These are phyloP conservation scores for Psittacula cyanocephala DNA, from an alignment of 2,113 vertebrate species.

Conservation along the genomic window DNA sequence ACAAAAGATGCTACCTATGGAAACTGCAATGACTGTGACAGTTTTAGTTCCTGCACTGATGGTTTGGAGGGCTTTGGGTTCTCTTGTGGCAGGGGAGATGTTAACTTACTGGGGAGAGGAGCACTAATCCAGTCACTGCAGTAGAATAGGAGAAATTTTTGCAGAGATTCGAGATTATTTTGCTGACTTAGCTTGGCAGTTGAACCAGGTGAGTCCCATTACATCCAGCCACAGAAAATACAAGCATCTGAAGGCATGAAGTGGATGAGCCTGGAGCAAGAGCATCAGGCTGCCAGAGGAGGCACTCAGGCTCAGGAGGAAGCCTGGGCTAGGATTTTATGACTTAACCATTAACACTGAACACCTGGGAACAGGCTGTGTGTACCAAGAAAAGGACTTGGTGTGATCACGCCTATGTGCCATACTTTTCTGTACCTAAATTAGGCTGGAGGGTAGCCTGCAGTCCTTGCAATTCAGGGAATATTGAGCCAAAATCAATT, in stretches of 20 bases:
- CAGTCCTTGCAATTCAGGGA: background rate
- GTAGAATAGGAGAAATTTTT: background rate
- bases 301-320: background rate
- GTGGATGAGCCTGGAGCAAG: background rate
- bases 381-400: background rate
- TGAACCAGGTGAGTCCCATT: background rate
- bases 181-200: background rate
- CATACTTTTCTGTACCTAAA: background rate
- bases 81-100: background rate
- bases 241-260: background rate
- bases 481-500: background rate
- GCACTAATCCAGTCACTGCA: background rate
- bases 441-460: background rate
- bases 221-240: background rate
- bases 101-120: background rate
- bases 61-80: background rate
- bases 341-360: conserved; percentile 5
- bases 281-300: background rate
- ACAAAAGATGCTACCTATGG: background rate
- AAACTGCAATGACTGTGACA: background rate
- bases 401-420: background rate
- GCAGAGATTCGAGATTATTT: background rate
- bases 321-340: background rate
- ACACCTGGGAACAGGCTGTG: background rate
- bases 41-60: background rate